Conservation (phyloP, 2,797 vertebrate species). For the Acipenser ruthenus region DNA sequence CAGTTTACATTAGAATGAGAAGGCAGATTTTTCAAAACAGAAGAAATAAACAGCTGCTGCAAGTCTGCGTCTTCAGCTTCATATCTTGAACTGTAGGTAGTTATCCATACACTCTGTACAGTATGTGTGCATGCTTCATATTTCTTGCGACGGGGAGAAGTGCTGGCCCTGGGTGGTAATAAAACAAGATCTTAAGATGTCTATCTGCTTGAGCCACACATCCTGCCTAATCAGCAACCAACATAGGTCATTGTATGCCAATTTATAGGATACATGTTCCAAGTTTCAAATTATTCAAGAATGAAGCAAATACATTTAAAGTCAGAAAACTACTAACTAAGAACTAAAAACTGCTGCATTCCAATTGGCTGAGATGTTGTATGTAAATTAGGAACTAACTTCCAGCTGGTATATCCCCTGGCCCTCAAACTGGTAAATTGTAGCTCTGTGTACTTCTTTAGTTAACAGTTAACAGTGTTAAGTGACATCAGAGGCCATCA, state of each 20-base stretch:
- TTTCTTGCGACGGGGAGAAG: constrained; percentile 1
- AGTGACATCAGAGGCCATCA: too few relatives aligned
- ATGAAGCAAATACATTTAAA: neutral
- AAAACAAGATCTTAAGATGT: constrained; percentile 21
- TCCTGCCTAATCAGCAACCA: constrained; percentile 15
- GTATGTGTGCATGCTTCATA: neutral
- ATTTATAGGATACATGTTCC: constrained; percentile 13
- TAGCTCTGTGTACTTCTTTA: too few relatives aligned
- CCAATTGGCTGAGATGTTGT: too few relatives aligned
- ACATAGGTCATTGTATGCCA: constrained; percentile 16
- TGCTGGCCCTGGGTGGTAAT: constrained; percentile 13
- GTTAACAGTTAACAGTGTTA: too few relatives aligned
- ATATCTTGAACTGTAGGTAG: too few relatives aligned
- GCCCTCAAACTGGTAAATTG: too few relatives aligned
- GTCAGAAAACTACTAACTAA: neutral
- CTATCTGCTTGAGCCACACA: constrained; percentile 9
- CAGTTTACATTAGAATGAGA: too few relatives aligned
- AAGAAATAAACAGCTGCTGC: too few relatives aligned
- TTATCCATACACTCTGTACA: too few relatives aligned
- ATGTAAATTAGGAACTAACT: neutral
- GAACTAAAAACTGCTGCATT: neutral
- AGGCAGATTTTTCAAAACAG: too few relatives aligned
- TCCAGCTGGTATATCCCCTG: neutral
- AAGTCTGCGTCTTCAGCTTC: too few relatives aligned
- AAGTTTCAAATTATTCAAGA: constrained; percentile 4